Conservation (phyloP, 2,113 vertebrate species). For the Entelurus aequoreus region DNA sequence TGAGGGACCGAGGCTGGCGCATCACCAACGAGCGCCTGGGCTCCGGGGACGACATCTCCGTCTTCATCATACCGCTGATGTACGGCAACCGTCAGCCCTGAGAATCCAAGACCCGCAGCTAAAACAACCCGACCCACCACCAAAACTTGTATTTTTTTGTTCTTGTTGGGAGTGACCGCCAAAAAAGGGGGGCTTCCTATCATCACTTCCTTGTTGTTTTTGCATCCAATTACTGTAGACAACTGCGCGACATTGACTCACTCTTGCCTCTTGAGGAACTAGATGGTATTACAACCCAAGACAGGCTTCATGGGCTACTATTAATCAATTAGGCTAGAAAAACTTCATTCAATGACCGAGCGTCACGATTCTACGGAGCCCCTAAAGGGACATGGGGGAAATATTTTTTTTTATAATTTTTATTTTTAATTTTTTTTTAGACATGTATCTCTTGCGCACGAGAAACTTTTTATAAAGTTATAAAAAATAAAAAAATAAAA, state of each 20-base stretch:
- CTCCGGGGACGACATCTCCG: conserved; percentile 95
- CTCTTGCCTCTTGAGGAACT: background rate
- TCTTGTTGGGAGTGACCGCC: conserved; percentile 1
- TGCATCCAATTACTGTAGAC: background rate
- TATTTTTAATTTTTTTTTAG: no score
- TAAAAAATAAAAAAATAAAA: no score
- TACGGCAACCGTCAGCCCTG: conserved; percentile 83
- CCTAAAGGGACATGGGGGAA: no score
- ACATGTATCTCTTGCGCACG: no score
- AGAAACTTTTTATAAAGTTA: no score
- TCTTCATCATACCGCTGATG: conserved; percentile 93
- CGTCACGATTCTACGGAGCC: no score
- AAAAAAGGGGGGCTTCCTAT: background rate
- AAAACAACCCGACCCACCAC: background rate
- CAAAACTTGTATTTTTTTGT: background rate
- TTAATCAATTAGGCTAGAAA: no score
- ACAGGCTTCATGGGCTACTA: background rate
- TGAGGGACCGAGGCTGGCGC: conserved; percentile 94
- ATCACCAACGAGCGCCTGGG: conserved; percentile 92
- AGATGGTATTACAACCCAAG: background rate
- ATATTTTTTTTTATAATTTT: no score
- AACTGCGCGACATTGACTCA: background rate
- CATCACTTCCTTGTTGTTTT: background rate
- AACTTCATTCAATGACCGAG: no score
- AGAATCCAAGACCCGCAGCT: conserved; percentile 6